Percentiles rank a stretch among this genome's conserved stretches.
These are phyloP conservation scores for Hedychridium roseum DNA, from an alignment of 2,888 invertebrate genomes.

Conservation along the genomic window DNA sequence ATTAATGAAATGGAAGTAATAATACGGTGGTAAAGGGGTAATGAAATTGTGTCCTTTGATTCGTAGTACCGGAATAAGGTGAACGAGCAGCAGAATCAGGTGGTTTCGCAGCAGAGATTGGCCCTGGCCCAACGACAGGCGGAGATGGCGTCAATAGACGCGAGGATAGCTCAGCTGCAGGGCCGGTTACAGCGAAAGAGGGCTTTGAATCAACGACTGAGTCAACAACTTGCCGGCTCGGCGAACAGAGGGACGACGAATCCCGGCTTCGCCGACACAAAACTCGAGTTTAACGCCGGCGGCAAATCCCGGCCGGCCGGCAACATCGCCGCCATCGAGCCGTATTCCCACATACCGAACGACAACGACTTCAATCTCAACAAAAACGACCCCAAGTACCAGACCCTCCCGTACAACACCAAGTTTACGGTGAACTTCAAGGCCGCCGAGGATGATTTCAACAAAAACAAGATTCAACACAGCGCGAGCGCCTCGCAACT, in stretches of 20 bases:
- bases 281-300: conserved; percentile 51
- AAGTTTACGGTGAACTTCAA: conserved; percentile 77
- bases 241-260: no score
- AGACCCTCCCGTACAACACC: conserved; percentile 89
- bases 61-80: conserved; percentile 93
- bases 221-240: conserved; percentile 70
- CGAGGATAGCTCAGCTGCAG: conserved; percentile 92
- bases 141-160: conserved; percentile 91
- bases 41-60: no score
- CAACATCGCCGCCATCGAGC: conserved; percentile 87
- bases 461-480: conserved; percentile 60
- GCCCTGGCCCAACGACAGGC: conserved; percentile 88
- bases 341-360: conserved; percentile 83
- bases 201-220: conserved; percentile 80
- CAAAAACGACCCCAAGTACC: conserved; percentile 90
- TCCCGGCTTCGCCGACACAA: conserved; percentile 61
- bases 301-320: conserved; percentile 70
- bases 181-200: conserved; percentile 89
- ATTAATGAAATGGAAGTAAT: no score
- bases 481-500: conserved; percentile 61
- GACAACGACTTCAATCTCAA: conserved; percentile 78
- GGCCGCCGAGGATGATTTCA: conserved; percentile 57
- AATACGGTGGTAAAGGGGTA: no score
- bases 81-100: conserved; percentile 92
- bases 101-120: conserved; percentile 88